phyloP scores from a whole-genome alignment of 2,113 vertebrate species.

The Lampris incognitus region DNA sequence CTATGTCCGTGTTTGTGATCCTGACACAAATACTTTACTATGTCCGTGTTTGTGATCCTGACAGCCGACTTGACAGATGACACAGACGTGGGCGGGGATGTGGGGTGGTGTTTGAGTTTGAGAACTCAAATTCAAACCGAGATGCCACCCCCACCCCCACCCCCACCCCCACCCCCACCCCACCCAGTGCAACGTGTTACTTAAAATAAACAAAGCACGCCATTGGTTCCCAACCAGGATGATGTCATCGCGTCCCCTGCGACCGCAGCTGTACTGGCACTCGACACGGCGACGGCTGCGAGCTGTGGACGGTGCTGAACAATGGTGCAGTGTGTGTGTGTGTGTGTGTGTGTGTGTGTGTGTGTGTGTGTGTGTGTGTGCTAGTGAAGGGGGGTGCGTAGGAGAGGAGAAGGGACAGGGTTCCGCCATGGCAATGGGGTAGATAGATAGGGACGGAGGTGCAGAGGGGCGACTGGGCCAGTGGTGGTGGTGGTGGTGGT shows the following conservation, averaged over 20 bases:
- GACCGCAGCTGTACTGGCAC: slow-evolving; percentile 44
- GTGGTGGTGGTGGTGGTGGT: background rate
- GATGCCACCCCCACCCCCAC: slow-evolving; percentile 11
- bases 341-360: no score
- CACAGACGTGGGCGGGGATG: no score
- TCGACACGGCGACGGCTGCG: slow-evolving; percentile 21
- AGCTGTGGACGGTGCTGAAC: slow-evolving; percentile 28
- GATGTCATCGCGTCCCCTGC: slow-evolving; percentile 59
- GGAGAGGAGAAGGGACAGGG: background rate
- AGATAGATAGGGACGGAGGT: slow-evolving; percentile 7
- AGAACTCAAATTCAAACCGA: background rate
- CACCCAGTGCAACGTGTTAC: slow-evolving; percentile 8
- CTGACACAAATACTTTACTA: no score
- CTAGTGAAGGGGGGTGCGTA: background rate
- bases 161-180: background rate
- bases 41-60: no score
- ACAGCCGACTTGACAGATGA: no score
- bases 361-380: no score
- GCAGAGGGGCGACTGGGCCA: background rate
- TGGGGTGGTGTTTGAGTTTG: no score
- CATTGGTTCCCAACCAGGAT: slow-evolving; percentile 54
- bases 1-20: no score
- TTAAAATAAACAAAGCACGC: slow-evolving; percentile 54
- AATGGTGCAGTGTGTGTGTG: slow-evolving; percentile 49
- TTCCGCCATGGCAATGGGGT: background rate